Conservation (phyloP, 2,113 vertebrate species). For the Gambusia affinis region DNA sequence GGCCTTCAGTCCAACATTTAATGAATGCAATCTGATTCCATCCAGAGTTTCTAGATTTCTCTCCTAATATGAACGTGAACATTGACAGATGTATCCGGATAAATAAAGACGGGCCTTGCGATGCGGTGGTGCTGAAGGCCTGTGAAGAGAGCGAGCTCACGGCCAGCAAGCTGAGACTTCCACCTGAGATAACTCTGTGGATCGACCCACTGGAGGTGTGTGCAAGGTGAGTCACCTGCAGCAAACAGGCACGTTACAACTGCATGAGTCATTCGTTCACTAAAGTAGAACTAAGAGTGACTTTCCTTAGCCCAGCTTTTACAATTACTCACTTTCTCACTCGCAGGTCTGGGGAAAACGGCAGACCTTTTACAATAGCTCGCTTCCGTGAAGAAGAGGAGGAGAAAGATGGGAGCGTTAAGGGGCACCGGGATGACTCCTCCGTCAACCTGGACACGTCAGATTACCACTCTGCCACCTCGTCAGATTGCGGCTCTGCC, state of each 20-base stretch:
- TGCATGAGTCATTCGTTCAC: conserved; percentile 2
- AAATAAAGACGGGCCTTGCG: conserved; percentile 60
- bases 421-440: conserved; percentile 31
- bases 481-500: conserved; percentile 79
- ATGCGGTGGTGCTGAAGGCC: conserved; percentile 73
- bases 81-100: conserved; percentile 79
- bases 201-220: conserved; percentile 84
- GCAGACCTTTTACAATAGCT: conserved; percentile 76
- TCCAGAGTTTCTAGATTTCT: not conserved
- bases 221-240: conserved; percentile 77
- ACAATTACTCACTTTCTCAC: conserved; percentile 1
- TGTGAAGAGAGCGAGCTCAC: conserved; percentile 74
- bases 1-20: not conserved
- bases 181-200: conserved; percentile 80
- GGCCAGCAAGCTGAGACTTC: conserved; percentile 70
- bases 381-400: conserved; percentile 58
- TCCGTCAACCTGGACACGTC: conserved; percentile 71
- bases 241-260: conserved; percentile 1
- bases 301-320: not conserved
- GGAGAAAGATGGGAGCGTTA: conserved; percentile 21
- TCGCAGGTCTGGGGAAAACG: conserved; percentile 76
- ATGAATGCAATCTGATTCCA: not conserved
- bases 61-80: not conserved
- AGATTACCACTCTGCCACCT: conserved; percentile 82
- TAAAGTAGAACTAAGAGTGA: not conserved